These are phyloP conservation scores for Lamprotornis superbus DNA, from an alignment of 2,113 vertebrate species.

Conservation along the genomic window DNA sequence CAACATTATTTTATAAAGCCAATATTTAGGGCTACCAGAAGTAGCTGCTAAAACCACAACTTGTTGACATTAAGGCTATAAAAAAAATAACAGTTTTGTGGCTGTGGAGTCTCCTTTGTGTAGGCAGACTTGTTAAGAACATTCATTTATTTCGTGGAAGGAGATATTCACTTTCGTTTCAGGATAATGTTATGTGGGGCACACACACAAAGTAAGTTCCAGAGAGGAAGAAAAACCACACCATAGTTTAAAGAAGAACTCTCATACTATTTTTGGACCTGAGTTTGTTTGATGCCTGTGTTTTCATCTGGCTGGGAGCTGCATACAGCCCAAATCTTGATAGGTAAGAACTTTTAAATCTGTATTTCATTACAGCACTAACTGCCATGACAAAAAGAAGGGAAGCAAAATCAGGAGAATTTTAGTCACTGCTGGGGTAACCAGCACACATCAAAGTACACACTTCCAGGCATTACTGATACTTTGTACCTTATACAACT, in stretches of 20 bases:
- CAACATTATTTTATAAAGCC: background rate
- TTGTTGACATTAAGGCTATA: background rate
- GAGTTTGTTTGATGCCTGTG: background rate
- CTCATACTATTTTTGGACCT: background rate
- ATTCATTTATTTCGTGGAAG: background rate
- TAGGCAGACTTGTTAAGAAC: background rate
- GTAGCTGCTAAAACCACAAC: background rate
- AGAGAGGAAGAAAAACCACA: fast-evolving
- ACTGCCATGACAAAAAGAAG: background rate
- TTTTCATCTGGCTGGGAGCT: background rate
- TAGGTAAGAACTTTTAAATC: background rate
- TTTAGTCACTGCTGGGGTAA: background rate
- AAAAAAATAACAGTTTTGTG: background rate
- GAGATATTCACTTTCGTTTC: background rate
- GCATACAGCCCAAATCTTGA: background rate
- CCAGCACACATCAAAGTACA: conserved; percentile 36
- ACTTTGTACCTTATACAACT: background rate
- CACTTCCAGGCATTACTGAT: conserved; percentile 13
- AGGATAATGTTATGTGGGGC: background rate
- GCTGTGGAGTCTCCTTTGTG: no score
- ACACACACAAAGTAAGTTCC: background rate
- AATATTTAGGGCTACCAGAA: background rate
- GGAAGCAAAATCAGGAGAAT: background rate
- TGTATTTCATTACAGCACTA: background rate
- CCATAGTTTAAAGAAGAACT: background rate